These are phyloP conservation scores for Drosophila mayri DNA, from an alignment of 1,140 invertebrate species.

Conservation along the genomic window DNA sequence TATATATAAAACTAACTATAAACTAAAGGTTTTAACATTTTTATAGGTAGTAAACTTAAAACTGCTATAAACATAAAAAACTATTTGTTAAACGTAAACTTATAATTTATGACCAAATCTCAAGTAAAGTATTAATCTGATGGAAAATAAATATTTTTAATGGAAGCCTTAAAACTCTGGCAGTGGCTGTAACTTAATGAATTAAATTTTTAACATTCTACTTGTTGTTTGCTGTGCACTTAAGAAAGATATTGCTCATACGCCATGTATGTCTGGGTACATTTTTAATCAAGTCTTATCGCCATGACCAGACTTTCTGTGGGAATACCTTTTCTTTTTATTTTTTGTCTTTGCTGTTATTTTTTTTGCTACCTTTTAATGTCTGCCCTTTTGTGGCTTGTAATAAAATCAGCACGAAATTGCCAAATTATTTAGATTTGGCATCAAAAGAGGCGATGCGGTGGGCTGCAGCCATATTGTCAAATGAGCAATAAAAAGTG, in stretches of 20 bases:
- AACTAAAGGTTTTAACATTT: too few relatives aligned
- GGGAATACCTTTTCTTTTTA: neutral
- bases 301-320: neutral
- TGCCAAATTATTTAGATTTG: slow-evolving; percentile 58
- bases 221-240: neutral
- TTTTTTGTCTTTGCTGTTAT: neutral
- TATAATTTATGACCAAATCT: neutral
- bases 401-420: slow-evolving; percentile 57
- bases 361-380: slow-evolving; percentile 40
- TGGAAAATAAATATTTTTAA: neutral
- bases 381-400: slow-evolving; percentile 50
- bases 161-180: neutral
- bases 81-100: neutral
- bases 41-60: neutral
- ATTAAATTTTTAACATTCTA: neutral
- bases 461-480: slow-evolving; percentile 45
- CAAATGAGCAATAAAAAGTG: slow-evolving; percentile 53
- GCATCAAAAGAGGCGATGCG: slow-evolving; percentile 30
- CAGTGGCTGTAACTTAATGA: neutral
- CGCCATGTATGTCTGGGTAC: slow-evolving; percentile 14
- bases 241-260: slow-evolving; percentile 16
- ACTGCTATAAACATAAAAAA: neutral
- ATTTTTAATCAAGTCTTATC: slow-evolving; percentile 51
- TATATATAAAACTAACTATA: too few relatives aligned
- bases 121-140: neutral